A percentile compares a stretch with the other conserved stretches of the same genome.
These are phyloP conservation scores for Hycleus cichorii DNA, from an alignment of 1,140 invertebrate species.

Conservation along the genomic window DNA sequence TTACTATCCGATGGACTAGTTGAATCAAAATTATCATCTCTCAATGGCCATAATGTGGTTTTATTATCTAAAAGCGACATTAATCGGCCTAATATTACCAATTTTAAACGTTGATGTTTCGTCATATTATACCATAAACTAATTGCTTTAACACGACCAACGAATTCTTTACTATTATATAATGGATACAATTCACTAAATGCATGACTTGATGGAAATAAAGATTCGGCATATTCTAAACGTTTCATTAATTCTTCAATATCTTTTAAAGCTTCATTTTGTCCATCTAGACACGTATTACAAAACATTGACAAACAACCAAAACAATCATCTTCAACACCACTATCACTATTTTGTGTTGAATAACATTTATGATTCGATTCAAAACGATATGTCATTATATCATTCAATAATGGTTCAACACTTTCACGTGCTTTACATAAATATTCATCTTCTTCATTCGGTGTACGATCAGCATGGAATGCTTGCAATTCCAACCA, in stretches of 20 bases:
- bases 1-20: conserved; percentile 36
- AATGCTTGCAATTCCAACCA: conserved; percentile 85
- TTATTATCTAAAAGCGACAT: conserved; percentile 48
- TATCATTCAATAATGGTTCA: conserved; percentile 61
- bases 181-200: conserved; percentile 66
- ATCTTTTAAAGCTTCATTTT: conserved; percentile 64
- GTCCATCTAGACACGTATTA: conserved; percentile 55
- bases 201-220: conserved; percentile 78
- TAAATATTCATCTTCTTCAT: conserved; percentile 70
- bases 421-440: conserved; percentile 65
- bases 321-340: conserved; percentile 37
- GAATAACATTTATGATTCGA: conserved; percentile 16
- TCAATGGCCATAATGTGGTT: conserved; percentile 25
- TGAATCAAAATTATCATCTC: conserved; percentile 16
- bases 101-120: conserved; percentile 70
- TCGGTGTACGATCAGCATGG: conserved; percentile 60
- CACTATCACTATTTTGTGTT: conserved; percentile 37
- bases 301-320: conserved; percentile 66
- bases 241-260: conserved; percentile 63
- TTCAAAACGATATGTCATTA: conserved; percentile 60
- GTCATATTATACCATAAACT: conserved; percentile 88
- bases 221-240: conserved; percentile 66
- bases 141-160: conserved; percentile 64
- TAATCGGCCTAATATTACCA: conserved; percentile 70
- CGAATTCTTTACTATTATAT: conserved; percentile 60